Evolutionary conservation across 2,113 vertebrate genomes (phyloP).

Genomic region (Alethe diademata): DNA sequence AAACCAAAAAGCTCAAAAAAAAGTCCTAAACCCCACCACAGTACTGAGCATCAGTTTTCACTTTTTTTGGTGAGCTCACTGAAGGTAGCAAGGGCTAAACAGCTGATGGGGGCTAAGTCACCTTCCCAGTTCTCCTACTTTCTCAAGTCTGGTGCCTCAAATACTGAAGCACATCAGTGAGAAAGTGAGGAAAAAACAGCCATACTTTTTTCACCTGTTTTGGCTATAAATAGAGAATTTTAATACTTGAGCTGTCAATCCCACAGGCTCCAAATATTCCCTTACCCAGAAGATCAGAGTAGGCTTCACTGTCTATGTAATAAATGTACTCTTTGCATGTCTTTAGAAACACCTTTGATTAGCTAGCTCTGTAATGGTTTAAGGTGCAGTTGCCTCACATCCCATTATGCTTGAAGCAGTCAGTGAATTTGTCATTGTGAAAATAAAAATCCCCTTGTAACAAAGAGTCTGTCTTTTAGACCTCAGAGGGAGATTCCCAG

Average conservation of each 20-base stretch:
- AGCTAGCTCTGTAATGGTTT: background rate
- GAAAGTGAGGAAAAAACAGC: background rate
- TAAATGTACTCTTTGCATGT: constrained; percentile 29
- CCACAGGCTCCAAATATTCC: background rate
- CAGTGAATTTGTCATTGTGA: background rate
- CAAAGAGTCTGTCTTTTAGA: constrained; percentile 69
- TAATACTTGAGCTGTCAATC: background rate
- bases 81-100: background rate
- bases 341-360: background rate
- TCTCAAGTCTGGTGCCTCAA: background rate
- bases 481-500: constrained; percentile 89
- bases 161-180: background rate
- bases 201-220: background rate
- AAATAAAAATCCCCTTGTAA: background rate
- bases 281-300: background rate
- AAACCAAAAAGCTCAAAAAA: background rate
- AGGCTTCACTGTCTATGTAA: background rate
- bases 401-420: background rate
- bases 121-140: background rate
- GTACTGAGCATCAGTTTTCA: background rate
- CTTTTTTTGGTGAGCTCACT: background rate
- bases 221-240: background rate
- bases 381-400: background rate
- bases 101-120: background rate
- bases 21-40: background rate